phyloP scores from a whole-genome alignment of 2,113 vertebrate genomes.

The Rana temporaria region DNA sequence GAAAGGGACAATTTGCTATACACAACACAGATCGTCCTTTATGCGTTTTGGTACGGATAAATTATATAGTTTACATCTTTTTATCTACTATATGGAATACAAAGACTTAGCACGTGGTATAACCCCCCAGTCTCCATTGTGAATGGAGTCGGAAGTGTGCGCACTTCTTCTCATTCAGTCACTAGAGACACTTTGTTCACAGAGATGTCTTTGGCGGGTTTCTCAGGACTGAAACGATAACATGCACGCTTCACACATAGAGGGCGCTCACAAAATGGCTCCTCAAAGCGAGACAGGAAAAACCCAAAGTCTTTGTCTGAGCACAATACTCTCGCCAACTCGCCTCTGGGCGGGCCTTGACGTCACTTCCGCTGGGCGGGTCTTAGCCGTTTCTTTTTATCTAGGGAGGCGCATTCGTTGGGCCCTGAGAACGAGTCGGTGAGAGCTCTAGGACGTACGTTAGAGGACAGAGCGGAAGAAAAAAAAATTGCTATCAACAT shows the following conservation, averaged over 20 bases:
- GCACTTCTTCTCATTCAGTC: too few species aligned
- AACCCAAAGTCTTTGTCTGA: neutral
- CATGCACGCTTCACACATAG: neutral
- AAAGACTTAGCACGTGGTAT: neutral
- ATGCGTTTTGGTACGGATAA: too few species aligned
- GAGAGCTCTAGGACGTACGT: neutral
- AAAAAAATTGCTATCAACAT: conserved; percentile 60
- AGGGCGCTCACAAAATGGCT: neutral
- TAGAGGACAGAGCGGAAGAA: too few species aligned
- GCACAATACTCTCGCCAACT: neutral
- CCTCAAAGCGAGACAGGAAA: neutral
- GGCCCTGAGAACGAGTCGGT: neutral
- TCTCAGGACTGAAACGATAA: neutral
- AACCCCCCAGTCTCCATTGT: neutral
- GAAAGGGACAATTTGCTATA: too few species aligned
- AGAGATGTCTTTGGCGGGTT: neutral
- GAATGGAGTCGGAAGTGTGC: neutral
- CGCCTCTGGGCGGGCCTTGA: neutral
- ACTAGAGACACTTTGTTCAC: neutral
- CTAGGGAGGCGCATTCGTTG: neutral
- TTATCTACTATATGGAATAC: too few species aligned
- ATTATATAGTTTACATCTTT: too few species aligned
- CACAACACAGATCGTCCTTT: too few species aligned
- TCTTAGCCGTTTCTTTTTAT: conserved; percentile 6
- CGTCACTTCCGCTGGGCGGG: conserved; percentile 46